Base-by-base conservation (phyloP, 2,888 invertebrate genomes). In the Aspidiotus rigidus region DNA sequence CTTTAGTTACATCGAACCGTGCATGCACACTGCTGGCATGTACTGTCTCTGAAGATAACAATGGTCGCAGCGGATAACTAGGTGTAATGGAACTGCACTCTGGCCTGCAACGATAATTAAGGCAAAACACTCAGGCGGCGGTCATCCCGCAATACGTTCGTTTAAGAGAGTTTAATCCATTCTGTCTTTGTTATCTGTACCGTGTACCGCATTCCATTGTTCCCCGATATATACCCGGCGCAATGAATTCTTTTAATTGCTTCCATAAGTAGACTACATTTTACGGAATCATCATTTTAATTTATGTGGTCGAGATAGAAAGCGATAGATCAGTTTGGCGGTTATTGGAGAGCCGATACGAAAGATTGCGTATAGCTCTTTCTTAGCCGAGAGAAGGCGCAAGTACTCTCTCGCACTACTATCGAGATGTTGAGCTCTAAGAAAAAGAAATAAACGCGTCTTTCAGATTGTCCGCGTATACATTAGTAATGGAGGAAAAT, bases 121-220 rank as follows among this genome's bases (percentile, higher is more conserved):
- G 59, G 59, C 59, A 59, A 59, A 59, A 59, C 59, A 59, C 59
- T 59, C 59, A 59, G 59, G 59, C 59, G 59, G 59, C 59, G 59
- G 59, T 59, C 59, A 59, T 59, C 59, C 28, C 59, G 59, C 59
- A 59, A 16, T 59, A 59, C 59, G 16, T 59, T 59, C 28, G 28
- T 28, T 28, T 28, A 28, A 28, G 7, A 59, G 28, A 59, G 59
- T 59, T 59, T 59, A 59, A 59, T 28, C 16, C 59, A 59, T 59
- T 59, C 59, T 59, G 59, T 59, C 59, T 59, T 59, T 59, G 59
- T 59, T 59, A 28, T 59, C 59, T 28, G 59, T 13, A 59, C 59
- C 39, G 28, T 28, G 28, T 59, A 16, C 59, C 28, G 59, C 59
- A 59, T 59, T 59, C 59, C 59, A 59, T 59, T 59, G 59, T 59